Conservation (phyloP, 2,888 invertebrate species). For the Noctua janthina region DNA sequence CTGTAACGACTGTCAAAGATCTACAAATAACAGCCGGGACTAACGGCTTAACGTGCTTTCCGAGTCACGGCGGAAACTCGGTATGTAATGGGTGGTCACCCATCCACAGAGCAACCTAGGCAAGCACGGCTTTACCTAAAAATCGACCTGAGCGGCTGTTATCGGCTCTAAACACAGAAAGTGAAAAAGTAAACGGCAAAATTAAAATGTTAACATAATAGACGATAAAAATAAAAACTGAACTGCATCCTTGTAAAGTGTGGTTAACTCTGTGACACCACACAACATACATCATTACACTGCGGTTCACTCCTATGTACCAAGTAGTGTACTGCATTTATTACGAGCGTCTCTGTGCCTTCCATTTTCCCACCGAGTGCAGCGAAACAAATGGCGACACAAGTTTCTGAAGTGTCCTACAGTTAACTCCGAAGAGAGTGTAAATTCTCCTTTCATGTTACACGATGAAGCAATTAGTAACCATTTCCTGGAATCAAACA, state of each 20-base stretch:
- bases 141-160: no score
- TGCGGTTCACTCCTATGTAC: slow-evolving; percentile 9
- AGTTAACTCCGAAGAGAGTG: neutral
- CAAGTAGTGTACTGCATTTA: slow-evolving; percentile 35
- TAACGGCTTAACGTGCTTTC: no score
- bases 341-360: slow-evolving; percentile 19
- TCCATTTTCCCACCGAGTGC: slow-evolving; percentile 33
- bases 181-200: neutral
- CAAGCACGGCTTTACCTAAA: no score
- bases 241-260: slow-evolving; percentile 7
- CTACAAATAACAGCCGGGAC: no score
- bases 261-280: slow-evolving; percentile 10
- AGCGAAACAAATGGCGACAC: slow-evolving; percentile 38
- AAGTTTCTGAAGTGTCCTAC: slow-evolving; percentile 21
- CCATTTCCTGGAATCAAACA: slow-evolving; percentile 25
- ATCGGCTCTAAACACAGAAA: neutral
- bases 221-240: slow-evolving; percentile 9
- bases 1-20: no score
- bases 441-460: neutral
- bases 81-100: no score
- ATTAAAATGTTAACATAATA: slow-evolving; percentile 1
- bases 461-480: slow-evolving; percentile 13
- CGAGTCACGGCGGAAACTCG: no score
- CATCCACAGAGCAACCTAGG: no score
- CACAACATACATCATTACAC: slow-evolving; percentile 51